Percentiles rank a stretch among this genome's conserved stretches.
phyloP scores from a whole-genome alignment of 2,888 invertebrate genomes.

The Litoditis marina region DNA sequence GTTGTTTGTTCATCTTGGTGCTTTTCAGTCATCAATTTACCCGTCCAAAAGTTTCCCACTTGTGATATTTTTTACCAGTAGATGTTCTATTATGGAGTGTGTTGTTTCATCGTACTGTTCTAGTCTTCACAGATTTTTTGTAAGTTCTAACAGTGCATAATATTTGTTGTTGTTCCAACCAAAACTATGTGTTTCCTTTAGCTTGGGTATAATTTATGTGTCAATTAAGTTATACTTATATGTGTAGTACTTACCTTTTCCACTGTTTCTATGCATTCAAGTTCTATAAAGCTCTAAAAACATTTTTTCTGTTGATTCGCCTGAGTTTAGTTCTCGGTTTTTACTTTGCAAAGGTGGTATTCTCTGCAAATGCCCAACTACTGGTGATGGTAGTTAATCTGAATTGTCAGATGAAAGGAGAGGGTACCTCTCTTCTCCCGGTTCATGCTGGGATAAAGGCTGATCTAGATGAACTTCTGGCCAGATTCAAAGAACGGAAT shows the following conservation, averaged over 20 bases:
- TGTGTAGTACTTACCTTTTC: neutral
- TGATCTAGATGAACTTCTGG: conserved; percentile 17
- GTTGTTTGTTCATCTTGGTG: neutral
- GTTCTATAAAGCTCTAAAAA: too few species aligned
- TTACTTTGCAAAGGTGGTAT: neutral
- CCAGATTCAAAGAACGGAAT: conserved; percentile 12
- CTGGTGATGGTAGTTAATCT: neutral
- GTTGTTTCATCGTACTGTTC: too few species aligned
- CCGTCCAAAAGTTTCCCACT: neutral
- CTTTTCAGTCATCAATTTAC: neutral
- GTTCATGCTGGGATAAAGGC: conserved; percentile 11
- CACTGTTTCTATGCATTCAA: neutral
- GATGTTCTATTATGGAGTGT: neutral
- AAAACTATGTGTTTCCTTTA: neutral
- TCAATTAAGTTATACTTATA: conserved; percentile 2
- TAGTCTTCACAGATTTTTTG: too few species aligned
- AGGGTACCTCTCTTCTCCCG: conserved; percentile 15
- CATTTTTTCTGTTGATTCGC: neutral
- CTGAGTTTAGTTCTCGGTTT: neutral
- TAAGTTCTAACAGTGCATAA: too few species aligned
- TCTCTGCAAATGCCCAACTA: neutral
- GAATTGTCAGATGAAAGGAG: conserved; percentile 12
- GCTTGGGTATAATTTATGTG: neutral
- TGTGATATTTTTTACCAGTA: neutral
- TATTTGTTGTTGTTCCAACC: neutral